These are phyloP conservation scores for Anagrus nilaparvatae DNA, from an alignment of 1,140 invertebrate genomes.

Conservation along the genomic window DNA sequence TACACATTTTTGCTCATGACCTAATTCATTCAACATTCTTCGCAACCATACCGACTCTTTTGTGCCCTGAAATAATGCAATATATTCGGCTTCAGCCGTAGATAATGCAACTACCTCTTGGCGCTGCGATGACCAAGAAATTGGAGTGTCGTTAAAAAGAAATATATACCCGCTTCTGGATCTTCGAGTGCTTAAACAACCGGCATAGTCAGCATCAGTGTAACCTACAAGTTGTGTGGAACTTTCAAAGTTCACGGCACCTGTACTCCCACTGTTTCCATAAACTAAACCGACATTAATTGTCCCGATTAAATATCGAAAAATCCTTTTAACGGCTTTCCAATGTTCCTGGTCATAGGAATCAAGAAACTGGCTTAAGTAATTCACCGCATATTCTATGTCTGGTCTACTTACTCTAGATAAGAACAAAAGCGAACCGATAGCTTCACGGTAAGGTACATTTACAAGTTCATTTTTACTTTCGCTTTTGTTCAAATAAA, in stretches of 20 bases:
- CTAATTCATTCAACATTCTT: slow-evolving; percentile 14
- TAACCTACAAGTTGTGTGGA: slow-evolving; percentile 7
- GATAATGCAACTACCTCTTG: slow-evolving; percentile 22
- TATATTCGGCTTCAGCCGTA: slow-evolving; percentile 18
- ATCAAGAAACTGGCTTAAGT: slow-evolving; percentile 26
- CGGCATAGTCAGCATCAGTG: slow-evolving; percentile 19
- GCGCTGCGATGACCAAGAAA: slow-evolving; percentile 27
- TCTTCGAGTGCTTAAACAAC: slow-evolving; percentile 13
- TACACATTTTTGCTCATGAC: background rate
- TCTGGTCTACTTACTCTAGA: slow-evolving; percentile 31
- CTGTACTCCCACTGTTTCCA: background rate
- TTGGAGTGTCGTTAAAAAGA: slow-evolving; percentile 11
- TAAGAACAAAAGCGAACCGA: slow-evolving; percentile 34
- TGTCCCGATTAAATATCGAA: slow-evolving; percentile 35
- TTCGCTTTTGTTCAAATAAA: background rate
- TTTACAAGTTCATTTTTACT: background rate
- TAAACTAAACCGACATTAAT: slow-evolving; percentile 19
- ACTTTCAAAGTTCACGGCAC: background rate
- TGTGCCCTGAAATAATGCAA: slow-evolving; percentile 6
- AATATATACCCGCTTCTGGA: slow-evolving; percentile 17
- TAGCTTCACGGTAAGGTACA: slow-evolving; percentile 30
- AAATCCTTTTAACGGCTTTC: slow-evolving; percentile 30
- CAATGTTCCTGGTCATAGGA: slow-evolving; percentile 26
- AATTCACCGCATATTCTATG: slow-evolving; percentile 30
- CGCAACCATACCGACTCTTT: slow-evolving; percentile 15